Conservation (phyloP, 1,140 invertebrate species). For the Campodea augens region DNA sequence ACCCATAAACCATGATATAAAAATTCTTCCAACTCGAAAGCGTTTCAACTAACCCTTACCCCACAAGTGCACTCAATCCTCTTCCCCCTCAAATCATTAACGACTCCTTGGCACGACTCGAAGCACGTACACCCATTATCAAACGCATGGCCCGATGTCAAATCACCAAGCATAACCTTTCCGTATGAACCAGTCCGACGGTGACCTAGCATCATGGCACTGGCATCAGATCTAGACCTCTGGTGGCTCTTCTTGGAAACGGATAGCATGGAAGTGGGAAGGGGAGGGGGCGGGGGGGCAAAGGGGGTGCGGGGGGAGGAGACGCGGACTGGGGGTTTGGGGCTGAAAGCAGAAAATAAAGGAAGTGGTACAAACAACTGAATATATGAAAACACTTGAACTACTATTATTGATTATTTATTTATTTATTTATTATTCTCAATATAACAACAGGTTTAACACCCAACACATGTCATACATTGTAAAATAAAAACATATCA, state of each 20-base stretch:
- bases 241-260: conserved; percentile 48
- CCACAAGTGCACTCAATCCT: conserved; percentile 51
- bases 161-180: conserved; percentile 63
- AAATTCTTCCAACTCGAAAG: too few relatives aligned
- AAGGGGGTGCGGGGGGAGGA: conserved; percentile 1
- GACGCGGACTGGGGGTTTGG: background rate
- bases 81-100: conserved; percentile 50
- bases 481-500: too few relatives aligned
- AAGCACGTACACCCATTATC: conserved; percentile 88
- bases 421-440: too few relatives aligned
- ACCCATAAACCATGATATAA: too few relatives aligned
- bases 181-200: too few relatives aligned
- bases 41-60: conserved; percentile 30
- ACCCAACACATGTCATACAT: too few relatives aligned
- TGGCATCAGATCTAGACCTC: conserved; percentile 80
- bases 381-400: too few relatives aligned
- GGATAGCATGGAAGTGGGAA: conserved; percentile 21
- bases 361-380: too few relatives aligned
- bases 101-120: conserved; percentile 48
- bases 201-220: conserved; percentile 22
- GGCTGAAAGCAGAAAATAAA: too few relatives aligned
- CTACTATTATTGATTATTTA: too few relatives aligned
- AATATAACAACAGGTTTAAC: too few relatives aligned
- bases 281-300: conserved; percentile 8
- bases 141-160: conserved; percentile 82